These are phyloP conservation scores for Platysternon megacephalum DNA, from an alignment of 2,113 vertebrate genomes.

Conservation along the genomic window DNA sequence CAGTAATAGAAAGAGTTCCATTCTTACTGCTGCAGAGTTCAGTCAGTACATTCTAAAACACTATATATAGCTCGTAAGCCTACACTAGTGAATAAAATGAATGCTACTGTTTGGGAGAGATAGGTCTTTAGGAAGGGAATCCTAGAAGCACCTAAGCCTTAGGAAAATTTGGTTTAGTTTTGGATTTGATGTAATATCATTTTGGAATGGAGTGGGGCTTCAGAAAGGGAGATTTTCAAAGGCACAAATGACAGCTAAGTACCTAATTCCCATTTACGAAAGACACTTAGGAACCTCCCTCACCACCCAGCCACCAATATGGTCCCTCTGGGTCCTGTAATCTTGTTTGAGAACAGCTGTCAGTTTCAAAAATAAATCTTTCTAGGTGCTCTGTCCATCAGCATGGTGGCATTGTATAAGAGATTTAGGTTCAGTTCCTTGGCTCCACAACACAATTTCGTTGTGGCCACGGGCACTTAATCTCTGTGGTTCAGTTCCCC, in stretches of 20 bases:
- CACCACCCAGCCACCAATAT: neutral
- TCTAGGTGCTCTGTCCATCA: neutral
- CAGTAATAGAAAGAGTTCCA: slow-evolving; percentile 71
- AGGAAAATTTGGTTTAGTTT: neutral
- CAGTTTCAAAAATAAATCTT: neutral
- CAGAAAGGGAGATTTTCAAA: neutral
- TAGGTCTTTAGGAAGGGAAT: neutral
- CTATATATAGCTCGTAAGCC: neutral
- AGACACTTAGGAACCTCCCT: neutral
- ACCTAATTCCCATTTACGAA: neutral
- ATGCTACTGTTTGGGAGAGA: neutral
- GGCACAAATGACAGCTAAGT: neutral
- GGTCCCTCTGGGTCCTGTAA: neutral
- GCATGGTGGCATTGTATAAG: slow-evolving; percentile 32
- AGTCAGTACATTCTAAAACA: neutral
- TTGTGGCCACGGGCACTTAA: slow-evolving; percentile 30
- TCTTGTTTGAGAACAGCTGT: neutral
- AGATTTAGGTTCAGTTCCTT: slow-evolving; percentile 44
- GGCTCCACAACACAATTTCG: slow-evolving; percentile 32
- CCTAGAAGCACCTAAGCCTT: neutral
- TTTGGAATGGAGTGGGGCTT: neutral
- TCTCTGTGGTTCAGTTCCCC: neutral
- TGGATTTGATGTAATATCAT: neutral
- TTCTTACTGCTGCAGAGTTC: neutral
- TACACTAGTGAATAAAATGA: neutral